Base-by-base conservation (phyloP, 2,888 invertebrate species). In the Sericinus montela region DNA sequence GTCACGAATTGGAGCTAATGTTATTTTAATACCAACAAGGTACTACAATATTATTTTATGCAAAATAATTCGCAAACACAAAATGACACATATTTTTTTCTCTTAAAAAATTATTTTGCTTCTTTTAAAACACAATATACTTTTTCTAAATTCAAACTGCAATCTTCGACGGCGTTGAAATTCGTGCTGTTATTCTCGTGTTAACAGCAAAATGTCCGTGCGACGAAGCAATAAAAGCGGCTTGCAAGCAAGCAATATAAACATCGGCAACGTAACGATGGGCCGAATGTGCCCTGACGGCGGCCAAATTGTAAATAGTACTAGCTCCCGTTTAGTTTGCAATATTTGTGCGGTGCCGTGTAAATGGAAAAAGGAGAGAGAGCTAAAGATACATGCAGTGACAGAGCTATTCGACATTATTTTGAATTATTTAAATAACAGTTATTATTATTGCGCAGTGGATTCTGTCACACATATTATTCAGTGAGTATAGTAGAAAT, bases 281-380 rank as follows among this genome's bases (percentile, higher is more conserved):
- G 67, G 53, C 57, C 57, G 66, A 79, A 82, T 80, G 77, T 71
- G 69, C 69, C 75, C 79, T 76, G 82, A 80, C 81, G 80, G 80
- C 67, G 70, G 71, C 60, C 68, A 76, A 79, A 85, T 80, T 83
- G 86, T 85, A 85, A 88, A 86, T 85, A 86, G 80, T 81, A 76
- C 69, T 69, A 65, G 70, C 74, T 69, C 76, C 75, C 80, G 82
- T 86, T 88, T 87, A 88, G 85, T 80, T 84, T 75, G 82, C 84
- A 83, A 85, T 87, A 86, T 86, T 87, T 83, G 83, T 82, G 83
- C 72, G 83, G 78, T 77, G 71, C 69, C 77, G 78, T 84, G 80
- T 68, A 86, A 87, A 86, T 85, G 85, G 86, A 84, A 87, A 86
- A 86, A 84, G 74, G 69, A 66, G 60, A 66, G 60, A 32, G 25